Percentiles rank a stretch among this genome's conserved stretches.
Evolutionary conservation across 1,140 invertebrate species (phyloP).

Genomic region (Mercenaria mercenaria): DNA sequence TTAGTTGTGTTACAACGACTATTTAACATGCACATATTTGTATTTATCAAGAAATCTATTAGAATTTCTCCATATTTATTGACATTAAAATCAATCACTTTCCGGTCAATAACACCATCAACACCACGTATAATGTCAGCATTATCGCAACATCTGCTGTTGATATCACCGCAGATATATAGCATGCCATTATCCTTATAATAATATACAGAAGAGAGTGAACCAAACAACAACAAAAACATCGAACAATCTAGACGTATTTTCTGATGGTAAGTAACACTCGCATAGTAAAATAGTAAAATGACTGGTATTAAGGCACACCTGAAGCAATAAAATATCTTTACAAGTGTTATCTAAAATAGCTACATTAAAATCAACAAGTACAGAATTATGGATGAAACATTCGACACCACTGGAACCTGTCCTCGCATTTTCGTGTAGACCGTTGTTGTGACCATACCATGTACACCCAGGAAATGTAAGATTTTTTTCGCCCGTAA

Average conservation of each 20-base stretch:
- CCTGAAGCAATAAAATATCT: too few relatives aligned
- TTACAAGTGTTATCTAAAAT: constrained; percentile 27
- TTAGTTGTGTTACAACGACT: too few relatives aligned
- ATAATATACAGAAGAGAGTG: constrained; percentile 38
- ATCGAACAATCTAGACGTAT: too few relatives aligned
- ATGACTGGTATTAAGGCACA: too few relatives aligned
- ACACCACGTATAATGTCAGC: constrained; percentile 63
- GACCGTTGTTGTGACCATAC: constrained; percentile 21
- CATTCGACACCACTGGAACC: constrained; percentile 55
- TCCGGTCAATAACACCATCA: constrained; percentile 44
- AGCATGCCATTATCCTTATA: constrained; percentile 61
- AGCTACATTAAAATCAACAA: constrained; percentile 3
- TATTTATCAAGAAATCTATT: too few relatives aligned
- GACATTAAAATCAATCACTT: constrained; percentile 54
- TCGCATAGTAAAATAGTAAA: too few relatives aligned
- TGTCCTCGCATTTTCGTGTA: not conserved
- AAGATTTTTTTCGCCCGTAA: constrained; percentile 17
- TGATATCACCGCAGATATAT: constrained; percentile 67
- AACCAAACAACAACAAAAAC: constrained; percentile 53
- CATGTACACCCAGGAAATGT: constrained; percentile 38
- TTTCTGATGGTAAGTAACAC: too few relatives aligned
- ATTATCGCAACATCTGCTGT: constrained; percentile 40
- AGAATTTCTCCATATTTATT: too few relatives aligned
- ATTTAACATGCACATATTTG: too few relatives aligned
- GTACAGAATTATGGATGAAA: constrained; percentile 28